Evolutionary conservation across 1,140 invertebrate genomes (phyloP).

Genomic region (Luehdorfia chinensis): DNA sequence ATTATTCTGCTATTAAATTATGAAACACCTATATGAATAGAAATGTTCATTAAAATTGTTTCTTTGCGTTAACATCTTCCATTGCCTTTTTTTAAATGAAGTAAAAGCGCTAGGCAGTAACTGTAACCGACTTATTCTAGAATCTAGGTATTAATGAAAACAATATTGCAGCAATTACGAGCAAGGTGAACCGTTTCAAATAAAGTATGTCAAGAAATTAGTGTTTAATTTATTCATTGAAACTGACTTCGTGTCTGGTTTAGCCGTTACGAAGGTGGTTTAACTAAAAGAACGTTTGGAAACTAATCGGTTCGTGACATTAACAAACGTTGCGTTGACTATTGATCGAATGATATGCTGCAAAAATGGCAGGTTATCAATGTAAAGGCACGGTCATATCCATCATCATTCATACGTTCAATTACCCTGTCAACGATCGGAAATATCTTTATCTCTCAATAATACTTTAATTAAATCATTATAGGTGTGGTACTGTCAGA

Average conservation of each 20-base stretch:
- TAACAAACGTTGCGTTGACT: neutral
- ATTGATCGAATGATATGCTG: slow-evolving; percentile 6
- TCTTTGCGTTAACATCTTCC: neutral
- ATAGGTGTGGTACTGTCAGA: no score
- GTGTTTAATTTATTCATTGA: slow-evolving; percentile 72
- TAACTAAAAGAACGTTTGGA: slow-evolving; percentile 36
- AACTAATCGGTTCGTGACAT: slow-evolving; percentile 46
- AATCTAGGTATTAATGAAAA: slow-evolving; percentile 20
- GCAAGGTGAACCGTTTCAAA: slow-evolving; percentile 61
- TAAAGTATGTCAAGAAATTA: slow-evolving; percentile 73
- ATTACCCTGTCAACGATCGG: slow-evolving; percentile 5
- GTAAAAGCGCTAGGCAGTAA: slow-evolving; percentile 2
- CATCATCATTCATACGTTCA: slow-evolving; percentile 1
- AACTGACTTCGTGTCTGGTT: slow-evolving; percentile 50
- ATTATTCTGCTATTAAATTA: no score
- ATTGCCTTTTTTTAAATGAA: slow-evolving; percentile 5
- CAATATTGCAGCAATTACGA: slow-evolving; percentile 53
- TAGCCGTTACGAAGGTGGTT: slow-evolving; percentile 51
- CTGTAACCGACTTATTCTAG: slow-evolving; percentile 10
- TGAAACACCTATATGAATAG: no score
- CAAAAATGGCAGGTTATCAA: slow-evolving; percentile 8
- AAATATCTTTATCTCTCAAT: no score
- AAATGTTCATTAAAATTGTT: no score
- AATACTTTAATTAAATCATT: no score
- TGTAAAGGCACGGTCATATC: neutral